Evolutionary conservation across 2,113 vertebrate species (phyloP), one percentile per base, ranked within the genome.

Genomic region (Lasiurus borealis): DNA sequence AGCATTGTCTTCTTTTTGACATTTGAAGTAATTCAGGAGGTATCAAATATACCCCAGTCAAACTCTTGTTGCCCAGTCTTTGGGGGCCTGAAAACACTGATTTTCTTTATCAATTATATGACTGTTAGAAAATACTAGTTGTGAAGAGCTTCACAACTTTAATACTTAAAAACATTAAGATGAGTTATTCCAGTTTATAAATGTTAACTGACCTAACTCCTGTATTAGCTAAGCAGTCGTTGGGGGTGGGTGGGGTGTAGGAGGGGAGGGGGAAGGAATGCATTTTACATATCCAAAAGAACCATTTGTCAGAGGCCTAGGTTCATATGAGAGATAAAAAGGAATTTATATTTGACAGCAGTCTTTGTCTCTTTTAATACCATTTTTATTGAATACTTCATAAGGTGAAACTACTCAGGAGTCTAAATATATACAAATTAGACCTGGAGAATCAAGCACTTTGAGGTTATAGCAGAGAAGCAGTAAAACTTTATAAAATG

Each of bases 321-420:
- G 29, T 88, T 96, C 91, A 88, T 68, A 93, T 69, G 62, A 97
- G 96, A 95, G 76, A 80, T 96, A 94, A 96, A 96, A 96, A 94
- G 54, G 78, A 89, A 96, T 97, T 97, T 97, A 90, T 95, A 72
- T 76, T 69, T 95, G 94, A 97, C 84, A 95, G 76, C 83, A 95
- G 75, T 94, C 88, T 97, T 97, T 97, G 81, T 97, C 90, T 96
- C 73, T 95, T 96, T 97, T 95, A 96, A 97, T 96, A 85, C 57
- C 40, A 91, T 95, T 97, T 97, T 98, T 97, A 97, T 83, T 96
- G 90, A 97, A 97, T 96, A 96, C 93, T 97, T 98, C 92, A 88
- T 97, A 96, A 97, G 85, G 92, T 96, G 40, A 95, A 96, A 87
- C 88, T 95, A 82, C 66, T 94, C 85, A 76, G 57, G 75, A 94